Conservation (phyloP, 2,113 vertebrate genomes). For the Bambusicola thoracicus region DNA sequence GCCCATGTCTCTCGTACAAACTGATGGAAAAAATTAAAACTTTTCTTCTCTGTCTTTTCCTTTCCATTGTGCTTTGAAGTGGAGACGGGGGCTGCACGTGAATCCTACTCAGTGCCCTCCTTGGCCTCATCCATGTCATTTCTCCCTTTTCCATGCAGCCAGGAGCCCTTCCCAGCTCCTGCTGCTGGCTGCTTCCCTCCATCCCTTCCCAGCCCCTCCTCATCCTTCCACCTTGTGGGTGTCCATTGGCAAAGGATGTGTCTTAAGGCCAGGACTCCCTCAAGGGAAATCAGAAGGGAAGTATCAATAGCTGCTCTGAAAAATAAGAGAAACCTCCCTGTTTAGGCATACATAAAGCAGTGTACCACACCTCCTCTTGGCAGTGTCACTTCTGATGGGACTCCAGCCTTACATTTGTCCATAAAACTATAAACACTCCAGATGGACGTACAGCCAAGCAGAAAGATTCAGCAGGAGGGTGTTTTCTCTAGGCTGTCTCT, state of each 20-base stretch:
- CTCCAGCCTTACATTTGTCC: not conserved
- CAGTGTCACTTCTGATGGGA: not conserved
- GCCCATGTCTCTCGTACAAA: not conserved
- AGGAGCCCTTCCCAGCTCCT: not conserved
- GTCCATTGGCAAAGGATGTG: not conserved
- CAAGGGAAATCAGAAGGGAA: not conserved
- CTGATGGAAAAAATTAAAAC: not conserved
- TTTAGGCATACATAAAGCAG: not conserved
- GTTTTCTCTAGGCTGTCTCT: not conserved
- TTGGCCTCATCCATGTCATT: not conserved
- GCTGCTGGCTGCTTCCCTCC: not conserved
- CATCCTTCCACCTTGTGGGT: not conserved
- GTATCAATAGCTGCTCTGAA: not conserved
- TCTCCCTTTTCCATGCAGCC: not conserved
- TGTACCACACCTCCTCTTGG: not conserved
- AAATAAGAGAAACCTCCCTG: not conserved
- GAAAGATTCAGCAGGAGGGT: rapidly evolving
- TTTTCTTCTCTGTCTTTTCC: not conserved
- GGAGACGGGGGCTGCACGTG: not conserved
- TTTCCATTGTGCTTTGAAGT: not conserved
- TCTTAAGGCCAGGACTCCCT: not conserved
- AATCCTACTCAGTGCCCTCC: not conserved
- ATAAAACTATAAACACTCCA: not conserved
- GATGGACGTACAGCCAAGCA: not conserved
- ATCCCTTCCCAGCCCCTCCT: not conserved